These are phyloP conservation scores for Apocrypta bakeri DNA, from an alignment of 1,140 invertebrate genomes.

Conservation along the genomic window DNA sequence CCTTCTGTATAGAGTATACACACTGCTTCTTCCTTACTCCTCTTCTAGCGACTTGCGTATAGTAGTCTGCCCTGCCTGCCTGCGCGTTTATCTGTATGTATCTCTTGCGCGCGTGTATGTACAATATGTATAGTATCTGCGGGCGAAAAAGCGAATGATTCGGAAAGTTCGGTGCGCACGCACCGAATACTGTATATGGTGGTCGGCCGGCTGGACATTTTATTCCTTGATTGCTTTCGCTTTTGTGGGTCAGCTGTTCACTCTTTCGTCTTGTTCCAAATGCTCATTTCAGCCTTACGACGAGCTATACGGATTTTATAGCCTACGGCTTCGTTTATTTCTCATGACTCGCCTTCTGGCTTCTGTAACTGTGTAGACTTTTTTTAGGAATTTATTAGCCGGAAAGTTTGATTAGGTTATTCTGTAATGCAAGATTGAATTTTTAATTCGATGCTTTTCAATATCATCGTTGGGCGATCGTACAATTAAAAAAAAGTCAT, in stretches of 20 bases:
- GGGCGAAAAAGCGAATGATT: background rate
- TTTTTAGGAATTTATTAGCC: too few species aligned
- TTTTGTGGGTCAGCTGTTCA: conserved; percentile 8
- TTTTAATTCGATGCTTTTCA: too few species aligned
- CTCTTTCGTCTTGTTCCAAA: background rate
- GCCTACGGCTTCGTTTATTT: background rate
- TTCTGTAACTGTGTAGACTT: too few species aligned
- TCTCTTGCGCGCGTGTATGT: too few species aligned
- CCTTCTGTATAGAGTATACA: background rate
- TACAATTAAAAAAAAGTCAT: too few species aligned
- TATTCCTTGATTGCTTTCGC: conserved; percentile 27
- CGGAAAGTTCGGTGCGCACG: background rate
- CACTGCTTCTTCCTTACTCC: background rate
- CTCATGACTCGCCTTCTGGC: too few species aligned
- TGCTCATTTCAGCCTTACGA: background rate
- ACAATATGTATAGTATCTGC: background rate
- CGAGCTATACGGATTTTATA: background rate
- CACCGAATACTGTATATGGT: too few species aligned
- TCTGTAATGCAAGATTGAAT: too few species aligned
- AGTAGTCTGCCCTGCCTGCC: too few species aligned
- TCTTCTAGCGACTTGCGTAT: too few species aligned
- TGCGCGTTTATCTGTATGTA: background rate
- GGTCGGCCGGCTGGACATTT: background rate
- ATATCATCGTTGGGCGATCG: too few species aligned
- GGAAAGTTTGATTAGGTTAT: too few species aligned